phyloP scores from a whole-genome alignment of 2,797 vertebrate genomes.

The Tamandua tetradactyla region DNA sequence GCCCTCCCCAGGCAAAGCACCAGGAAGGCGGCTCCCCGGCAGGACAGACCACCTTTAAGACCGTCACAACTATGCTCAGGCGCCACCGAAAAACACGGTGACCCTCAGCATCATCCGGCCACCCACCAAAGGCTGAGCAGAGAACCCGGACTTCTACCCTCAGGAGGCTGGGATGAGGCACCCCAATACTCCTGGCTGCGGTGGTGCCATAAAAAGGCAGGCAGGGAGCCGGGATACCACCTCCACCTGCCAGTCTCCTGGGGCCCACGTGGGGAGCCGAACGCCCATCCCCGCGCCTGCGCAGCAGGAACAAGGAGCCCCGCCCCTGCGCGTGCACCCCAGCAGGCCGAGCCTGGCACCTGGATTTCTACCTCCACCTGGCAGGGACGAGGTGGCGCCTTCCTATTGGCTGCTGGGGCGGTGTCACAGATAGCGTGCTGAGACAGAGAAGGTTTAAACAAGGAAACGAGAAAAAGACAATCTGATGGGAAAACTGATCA shows the following conservation, averaged over 20 bases:
- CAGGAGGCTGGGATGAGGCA: no score
- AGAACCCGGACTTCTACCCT: background rate
- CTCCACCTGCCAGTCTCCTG: background rate
- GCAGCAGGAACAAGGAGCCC: background rate
- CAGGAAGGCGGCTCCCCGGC: background rate
- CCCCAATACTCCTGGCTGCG: background rate
- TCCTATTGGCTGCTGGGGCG: background rate
- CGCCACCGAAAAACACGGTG: background rate
- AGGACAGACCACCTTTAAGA: background rate
- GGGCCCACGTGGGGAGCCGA: background rate
- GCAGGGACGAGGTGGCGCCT: background rate
- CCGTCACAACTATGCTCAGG: background rate
- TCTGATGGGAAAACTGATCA: background rate
- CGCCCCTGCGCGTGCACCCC: background rate
- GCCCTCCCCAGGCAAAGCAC: background rate
- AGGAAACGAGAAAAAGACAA: background rate
- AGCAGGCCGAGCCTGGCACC: background rate
- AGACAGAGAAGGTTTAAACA: background rate
- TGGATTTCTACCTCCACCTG: background rate
- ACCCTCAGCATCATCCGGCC: no score
- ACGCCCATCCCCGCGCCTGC: background rate
- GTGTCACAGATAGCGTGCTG: background rate
- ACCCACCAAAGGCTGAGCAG: background rate
- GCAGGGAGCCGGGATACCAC: background rate
- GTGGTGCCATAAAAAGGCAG: no score